phyloP scores from a whole-genome alignment of 2,888 invertebrate species.

The Mylabris sibirica region DNA sequence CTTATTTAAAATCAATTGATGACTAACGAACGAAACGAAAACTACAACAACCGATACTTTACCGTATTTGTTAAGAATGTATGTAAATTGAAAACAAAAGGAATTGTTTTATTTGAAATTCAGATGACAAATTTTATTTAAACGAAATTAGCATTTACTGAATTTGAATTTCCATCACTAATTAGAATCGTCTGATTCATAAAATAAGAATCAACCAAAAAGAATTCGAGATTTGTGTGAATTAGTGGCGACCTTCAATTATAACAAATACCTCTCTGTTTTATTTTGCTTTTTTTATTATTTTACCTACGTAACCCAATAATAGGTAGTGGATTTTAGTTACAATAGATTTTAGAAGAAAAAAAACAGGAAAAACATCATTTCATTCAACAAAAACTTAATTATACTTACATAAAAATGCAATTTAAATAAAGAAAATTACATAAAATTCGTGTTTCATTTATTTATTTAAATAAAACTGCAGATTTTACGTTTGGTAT shows the following conservation, averaged over 20 bases:
- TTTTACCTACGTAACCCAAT: neutral
- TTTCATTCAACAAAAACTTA: too few species aligned
- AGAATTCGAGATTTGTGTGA: neutral
- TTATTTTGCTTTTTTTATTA: neutral
- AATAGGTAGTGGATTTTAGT: neutral
- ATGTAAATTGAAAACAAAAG: conserved; percentile 8
- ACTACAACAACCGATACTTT: neutral
- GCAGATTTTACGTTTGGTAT: neutral
- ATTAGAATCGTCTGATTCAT: neutral
- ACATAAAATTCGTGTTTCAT: neutral
- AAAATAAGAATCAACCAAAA: neutral
- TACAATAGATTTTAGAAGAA: too few species aligned
- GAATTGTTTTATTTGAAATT: neutral
- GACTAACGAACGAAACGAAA: neutral
- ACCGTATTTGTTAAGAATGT: neutral
- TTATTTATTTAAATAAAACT: neutral
- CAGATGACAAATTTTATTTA: neutral
- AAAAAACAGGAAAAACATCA: too few species aligned
- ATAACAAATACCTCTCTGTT: neutral
- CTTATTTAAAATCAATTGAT: conserved; percentile 4
- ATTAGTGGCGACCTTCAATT: neutral
- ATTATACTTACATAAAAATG: too few species aligned
- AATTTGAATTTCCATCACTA: neutral
- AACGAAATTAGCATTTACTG: neutral
- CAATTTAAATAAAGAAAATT: neutral